These are phyloP conservation scores for Phalanger gymnotis DNA, from an alignment of 2,797 vertebrate species.

Conservation along the genomic window DNA sequence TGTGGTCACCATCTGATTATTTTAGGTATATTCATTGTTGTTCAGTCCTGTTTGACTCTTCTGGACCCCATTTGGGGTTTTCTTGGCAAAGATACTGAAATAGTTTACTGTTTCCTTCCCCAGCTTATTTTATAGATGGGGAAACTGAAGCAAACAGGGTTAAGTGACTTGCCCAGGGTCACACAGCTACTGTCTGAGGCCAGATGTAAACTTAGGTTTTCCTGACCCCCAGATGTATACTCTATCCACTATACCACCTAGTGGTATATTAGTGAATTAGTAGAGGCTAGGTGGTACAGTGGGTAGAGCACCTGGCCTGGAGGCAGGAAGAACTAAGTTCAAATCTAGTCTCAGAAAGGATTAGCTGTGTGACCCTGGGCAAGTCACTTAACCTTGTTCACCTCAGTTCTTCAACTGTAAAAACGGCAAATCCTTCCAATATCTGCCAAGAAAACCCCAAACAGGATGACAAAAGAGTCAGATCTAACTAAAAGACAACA, in stretches of 20 bases:
- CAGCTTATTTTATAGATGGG: background rate
- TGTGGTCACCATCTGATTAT: background rate
- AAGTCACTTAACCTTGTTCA: background rate
- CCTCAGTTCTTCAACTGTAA: background rate
- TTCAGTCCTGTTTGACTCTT: background rate
- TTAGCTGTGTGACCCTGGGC: background rate
- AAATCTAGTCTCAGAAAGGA: background rate
- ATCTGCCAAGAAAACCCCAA: background rate
- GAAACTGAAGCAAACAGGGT: background rate
- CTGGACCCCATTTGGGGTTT: background rate
- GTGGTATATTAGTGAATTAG: background rate
- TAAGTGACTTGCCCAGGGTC: background rate
- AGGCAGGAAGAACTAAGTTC: background rate
- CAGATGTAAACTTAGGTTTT: background rate
- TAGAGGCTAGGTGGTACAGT: background rate
- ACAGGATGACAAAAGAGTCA: background rate
- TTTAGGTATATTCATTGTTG: background rate
- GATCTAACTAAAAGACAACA: background rate
- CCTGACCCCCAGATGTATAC: no score
- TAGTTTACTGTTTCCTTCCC: background rate
- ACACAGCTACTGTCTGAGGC: background rate
- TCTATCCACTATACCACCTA: background rate
- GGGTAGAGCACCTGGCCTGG: background rate
- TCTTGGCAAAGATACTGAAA: background rate
- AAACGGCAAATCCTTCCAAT: background rate